Base-by-base conservation (phyloP, 2,888 invertebrate genomes). In the Trilocha varians region DNA sequence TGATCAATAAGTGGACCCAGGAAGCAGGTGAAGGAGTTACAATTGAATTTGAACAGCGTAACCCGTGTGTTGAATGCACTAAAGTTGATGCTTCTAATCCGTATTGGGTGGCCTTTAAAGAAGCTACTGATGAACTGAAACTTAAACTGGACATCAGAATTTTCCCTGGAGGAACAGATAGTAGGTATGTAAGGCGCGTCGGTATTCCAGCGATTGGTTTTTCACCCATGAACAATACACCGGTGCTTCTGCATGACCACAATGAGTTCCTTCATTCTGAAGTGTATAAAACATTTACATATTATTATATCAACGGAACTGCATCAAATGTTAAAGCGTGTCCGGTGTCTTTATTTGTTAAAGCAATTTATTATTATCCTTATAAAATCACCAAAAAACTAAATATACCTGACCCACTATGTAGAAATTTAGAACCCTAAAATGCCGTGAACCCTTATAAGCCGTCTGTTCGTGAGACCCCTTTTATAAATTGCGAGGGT, bases 121-220 rank as follows among this genome's bases (percentile, higher is more conserved):
- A 73, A 16, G 87, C 88, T 3, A 73, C 88, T 36, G 89, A 91
- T 56, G 76, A 88, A 45, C 65, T 91, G 88, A 91, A 88, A 6
- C 72, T 95, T 5, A 88, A 90, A 56, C 67, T 93, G 51, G 89
- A 90, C 49, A 87, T 87, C 40, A 89, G 93, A 60, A 93, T 96
- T 40, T 97, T 97, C 68, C 93, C 96, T 0, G 98, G 95, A 2
- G 96, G 93, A 32, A 97, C 98, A 0, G 98, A 98, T 66, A 93
- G 94, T 62, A 88, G 97, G 49, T 97, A 91, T 63, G 77, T 98
- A 13, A 89, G 98, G 59, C 76, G 85, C 83, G 83, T 90, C 32
- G 95, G 94, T 5, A 88, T 94, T 47, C 94, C 95, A 33, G 95
- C 95, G 0, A 79, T 97, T 47, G 94, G 96, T 3, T 96, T 96